Evolutionary conservation across 2,113 vertebrate genomes (phyloP).

Genomic region (Calidris pugnax): DNA sequence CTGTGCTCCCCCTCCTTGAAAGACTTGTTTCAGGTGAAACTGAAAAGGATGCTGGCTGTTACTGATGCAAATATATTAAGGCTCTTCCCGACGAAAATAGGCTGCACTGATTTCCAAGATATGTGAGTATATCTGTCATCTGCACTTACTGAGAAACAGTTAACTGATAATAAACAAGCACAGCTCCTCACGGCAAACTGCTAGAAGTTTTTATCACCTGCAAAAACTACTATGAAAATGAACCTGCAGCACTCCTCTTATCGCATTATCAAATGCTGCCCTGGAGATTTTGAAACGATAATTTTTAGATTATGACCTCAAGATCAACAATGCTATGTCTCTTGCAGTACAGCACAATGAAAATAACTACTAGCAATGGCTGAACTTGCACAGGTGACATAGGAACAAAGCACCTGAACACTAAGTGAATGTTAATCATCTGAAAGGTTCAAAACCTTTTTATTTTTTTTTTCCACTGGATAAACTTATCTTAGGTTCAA

Average conservation of each 20-base stretch:
- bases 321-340: not conserved
- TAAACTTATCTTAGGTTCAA: not conserved
- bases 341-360: not conserved
- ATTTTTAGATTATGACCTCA: not conserved
- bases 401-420: not conserved
- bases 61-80: not conserved
- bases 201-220: not conserved
- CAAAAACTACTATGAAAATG: not conserved
- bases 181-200: not conserved
- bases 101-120: slow-evolving; percentile 24
- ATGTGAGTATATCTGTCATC: slow-evolving; percentile 8
- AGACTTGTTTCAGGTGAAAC: slow-evolving; percentile 29
- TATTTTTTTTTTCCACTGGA: no score
- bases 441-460: not conserved
- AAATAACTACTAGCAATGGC: not conserved
- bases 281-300: not conserved
- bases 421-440: not conserved
- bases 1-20: slow-evolving; percentile 29
- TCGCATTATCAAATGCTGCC: not conserved
- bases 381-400: not conserved
- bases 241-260: not conserved
- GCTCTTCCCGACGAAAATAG: not conserved
- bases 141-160: not conserved
- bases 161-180: not conserved
- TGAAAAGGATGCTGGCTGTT: not conserved